Evolutionary conservation across 2,888 invertebrate species (phyloP).

Genomic region (Ophion obscuratus): DNA sequence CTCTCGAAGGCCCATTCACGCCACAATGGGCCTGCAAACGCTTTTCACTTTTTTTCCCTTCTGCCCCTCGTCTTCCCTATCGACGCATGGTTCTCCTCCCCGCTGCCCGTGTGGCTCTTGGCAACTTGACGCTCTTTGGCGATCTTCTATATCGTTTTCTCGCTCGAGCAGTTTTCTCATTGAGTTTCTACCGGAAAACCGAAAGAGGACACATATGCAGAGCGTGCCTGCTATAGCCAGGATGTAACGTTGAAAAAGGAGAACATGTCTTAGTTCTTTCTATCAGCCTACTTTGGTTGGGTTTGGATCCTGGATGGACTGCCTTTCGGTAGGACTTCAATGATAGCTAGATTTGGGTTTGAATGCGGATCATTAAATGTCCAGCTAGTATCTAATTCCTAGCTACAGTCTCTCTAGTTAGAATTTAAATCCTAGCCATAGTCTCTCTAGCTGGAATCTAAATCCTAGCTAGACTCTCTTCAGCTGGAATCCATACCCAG

Average conservation of each 20-base stretch:
- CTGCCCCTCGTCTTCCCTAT: not conserved
- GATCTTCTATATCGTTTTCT: constrained; percentile 35
- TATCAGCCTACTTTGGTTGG: not conserved
- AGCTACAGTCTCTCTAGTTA: not conserved
- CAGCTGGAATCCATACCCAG: too few relatives aligned
- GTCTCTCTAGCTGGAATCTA: not conserved
- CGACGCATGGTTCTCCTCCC: constrained; percentile 9
- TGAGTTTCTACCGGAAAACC: constrained; percentile 1
- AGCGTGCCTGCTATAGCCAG: not conserved
- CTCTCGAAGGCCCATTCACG: constrained; percentile 82
- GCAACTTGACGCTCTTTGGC: constrained; percentile 30
- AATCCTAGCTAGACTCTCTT: not conserved
- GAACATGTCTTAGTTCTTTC: not conserved
- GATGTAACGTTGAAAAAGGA: not conserved
- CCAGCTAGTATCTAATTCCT: not conserved
- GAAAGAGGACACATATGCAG: constrained; percentile 3
- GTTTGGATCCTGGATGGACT: not conserved
- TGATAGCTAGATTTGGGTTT: not conserved
- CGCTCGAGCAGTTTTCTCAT: constrained; percentile 1
- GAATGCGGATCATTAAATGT: not conserved
- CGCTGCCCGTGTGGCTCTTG: constrained; percentile 3
- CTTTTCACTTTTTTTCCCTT: constrained; percentile 76
- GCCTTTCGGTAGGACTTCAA: not conserved
- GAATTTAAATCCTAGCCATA: not conserved
- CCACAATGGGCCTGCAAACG: constrained; percentile 79